These are phyloP conservation scores for Lithobates pipiens DNA, from an alignment of 2,797 vertebrate species.

Conservation along the genomic window DNA sequence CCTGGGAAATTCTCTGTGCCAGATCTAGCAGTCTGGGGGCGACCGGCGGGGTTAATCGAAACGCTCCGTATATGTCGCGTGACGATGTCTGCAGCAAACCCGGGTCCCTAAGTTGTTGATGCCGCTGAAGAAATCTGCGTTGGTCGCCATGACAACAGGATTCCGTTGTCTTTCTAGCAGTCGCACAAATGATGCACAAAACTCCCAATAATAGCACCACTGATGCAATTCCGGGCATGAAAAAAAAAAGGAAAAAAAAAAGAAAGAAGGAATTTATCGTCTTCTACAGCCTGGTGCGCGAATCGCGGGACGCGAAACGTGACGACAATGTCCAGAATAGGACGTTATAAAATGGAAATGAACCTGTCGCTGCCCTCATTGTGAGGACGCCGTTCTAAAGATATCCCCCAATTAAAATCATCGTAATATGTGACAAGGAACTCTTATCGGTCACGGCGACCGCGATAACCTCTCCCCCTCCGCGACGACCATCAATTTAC, in stretches of 20 bases:
- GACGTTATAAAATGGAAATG: too few relatives aligned
- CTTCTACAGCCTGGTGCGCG: not conserved
- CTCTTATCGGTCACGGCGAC: too few relatives aligned
- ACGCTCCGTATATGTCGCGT: not conserved
- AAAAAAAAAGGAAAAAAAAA: too few relatives aligned
- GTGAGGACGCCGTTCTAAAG: too few relatives aligned
- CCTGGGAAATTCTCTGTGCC: too few relatives aligned
- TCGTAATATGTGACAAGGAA: too few relatives aligned
- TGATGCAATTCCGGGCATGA: not conserved
- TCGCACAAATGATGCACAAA: constrained; percentile 25
- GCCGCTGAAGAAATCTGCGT: constrained; percentile 7
- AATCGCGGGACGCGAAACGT: not conserved
- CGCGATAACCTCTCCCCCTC: too few relatives aligned
- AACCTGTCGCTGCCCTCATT: too few relatives aligned
- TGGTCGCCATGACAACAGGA: constrained; percentile 25
- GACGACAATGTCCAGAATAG: not conserved
- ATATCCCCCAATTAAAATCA: too few relatives aligned
- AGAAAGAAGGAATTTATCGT: not conserved
- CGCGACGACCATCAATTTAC: too few relatives aligned
- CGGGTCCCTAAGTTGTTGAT: not conserved
- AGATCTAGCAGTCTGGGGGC: too few relatives aligned
- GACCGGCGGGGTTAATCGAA: not conserved
- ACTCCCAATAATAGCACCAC: not conserved
- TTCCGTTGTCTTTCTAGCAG: constrained; percentile 27
- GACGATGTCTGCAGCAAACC: not conserved